Conservation (phyloP, 2,888 invertebrate genomes). For the Pyralis farinalis region DNA sequence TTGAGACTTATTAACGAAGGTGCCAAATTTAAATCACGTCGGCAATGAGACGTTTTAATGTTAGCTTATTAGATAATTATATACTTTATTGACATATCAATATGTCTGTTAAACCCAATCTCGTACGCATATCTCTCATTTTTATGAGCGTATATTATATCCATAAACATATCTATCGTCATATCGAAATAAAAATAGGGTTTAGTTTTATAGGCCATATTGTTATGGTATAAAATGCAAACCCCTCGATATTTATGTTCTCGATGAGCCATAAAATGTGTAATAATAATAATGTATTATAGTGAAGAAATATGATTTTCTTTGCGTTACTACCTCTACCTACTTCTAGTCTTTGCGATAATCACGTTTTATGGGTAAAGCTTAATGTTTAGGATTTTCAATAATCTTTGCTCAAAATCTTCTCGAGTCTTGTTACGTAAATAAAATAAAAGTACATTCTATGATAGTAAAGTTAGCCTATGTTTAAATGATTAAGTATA, state of each 20-base stretch:
- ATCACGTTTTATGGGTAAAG: conserved; percentile 10
- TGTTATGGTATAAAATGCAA: conserved; percentile 34
- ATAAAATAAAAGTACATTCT: no score
- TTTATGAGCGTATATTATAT: conserved; percentile 3
- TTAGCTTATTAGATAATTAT: conserved; percentile 27
- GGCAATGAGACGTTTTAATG: conserved; percentile 23
- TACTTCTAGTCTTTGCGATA: conserved; percentile 8
- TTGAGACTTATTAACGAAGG: conserved; percentile 35
- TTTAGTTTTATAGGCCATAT: conserved; percentile 45
- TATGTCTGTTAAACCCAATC: conserved; percentile 5
- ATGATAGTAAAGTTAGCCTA: no score
- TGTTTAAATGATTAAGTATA: no score
- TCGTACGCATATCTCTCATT: neutral
- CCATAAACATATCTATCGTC: conserved; percentile 50
- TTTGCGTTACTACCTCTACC: conserved; percentile 4
- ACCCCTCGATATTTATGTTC: conserved; percentile 33
- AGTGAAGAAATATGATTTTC: conserved; percentile 10
- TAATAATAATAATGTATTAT: conserved; percentile 26
- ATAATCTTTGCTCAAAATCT: no score
- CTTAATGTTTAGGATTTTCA: neutral
- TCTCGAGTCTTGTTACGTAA: no score
- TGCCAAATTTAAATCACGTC: conserved; percentile 42
- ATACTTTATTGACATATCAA: conserved; percentile 34
- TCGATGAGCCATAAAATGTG: conserved; percentile 36
- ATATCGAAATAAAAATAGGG: conserved; percentile 49